Conservation (phyloP, 2,113 vertebrate species). For the Mystacornis crossleyi region DNA sequence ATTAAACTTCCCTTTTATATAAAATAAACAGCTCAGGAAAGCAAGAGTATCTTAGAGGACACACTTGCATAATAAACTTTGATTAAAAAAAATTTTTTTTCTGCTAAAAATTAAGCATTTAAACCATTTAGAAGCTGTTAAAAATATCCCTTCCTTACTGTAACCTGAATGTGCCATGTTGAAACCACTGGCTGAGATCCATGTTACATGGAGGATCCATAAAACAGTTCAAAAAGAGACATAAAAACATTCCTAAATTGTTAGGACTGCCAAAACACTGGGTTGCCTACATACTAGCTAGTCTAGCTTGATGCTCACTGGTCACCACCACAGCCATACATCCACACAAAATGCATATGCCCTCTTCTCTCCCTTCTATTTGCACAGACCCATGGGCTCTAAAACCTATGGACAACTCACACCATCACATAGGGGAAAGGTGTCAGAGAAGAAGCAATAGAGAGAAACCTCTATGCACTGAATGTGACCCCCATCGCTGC, state of each 20-base stretch:
- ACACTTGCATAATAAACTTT: neutral
- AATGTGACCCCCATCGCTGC: rapidly evolving
- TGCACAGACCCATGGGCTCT: neutral
- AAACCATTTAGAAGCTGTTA: neutral
- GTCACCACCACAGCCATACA: neutral
- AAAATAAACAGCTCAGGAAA: neutral
- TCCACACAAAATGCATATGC: rapidly evolving
- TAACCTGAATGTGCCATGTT: rapidly evolving
- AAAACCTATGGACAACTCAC: neutral
- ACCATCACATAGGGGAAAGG: rapidly evolving
- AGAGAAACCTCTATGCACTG: rapidly evolving
- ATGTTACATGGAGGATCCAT: neutral
- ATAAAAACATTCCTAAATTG: neutral
- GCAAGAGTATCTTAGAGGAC: rapidly evolving
- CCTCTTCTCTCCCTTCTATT: neutral
- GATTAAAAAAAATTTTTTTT: neutral
- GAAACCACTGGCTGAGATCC: neutral
- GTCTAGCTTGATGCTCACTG: neutral
- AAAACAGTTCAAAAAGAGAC: neutral
- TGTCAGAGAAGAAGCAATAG: neutral
- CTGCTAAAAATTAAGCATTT: neutral
- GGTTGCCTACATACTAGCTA: neutral
- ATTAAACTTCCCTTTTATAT: neutral
- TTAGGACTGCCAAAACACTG: neutral
- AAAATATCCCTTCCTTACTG: neutral